phyloP scores from a whole-genome alignment of 1,140 invertebrate species.

The Aleiodes sp. region DNA sequence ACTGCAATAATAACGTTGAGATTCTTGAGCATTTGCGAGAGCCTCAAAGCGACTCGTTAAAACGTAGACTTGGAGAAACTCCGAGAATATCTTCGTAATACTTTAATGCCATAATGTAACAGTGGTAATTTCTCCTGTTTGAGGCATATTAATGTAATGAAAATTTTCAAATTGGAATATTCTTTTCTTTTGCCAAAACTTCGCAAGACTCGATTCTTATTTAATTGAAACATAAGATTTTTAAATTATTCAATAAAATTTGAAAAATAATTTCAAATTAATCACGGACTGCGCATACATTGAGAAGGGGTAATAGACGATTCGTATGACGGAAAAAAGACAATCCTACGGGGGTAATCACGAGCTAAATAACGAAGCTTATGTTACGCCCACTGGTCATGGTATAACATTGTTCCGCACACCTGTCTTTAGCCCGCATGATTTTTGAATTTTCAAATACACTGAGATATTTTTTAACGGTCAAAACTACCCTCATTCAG shows the following conservation, averaged over 20 bases:
- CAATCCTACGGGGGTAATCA: conserved; percentile 43
- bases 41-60: background rate
- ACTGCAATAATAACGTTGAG: background rate
- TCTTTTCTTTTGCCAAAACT: too few relatives aligned
- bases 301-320: too few relatives aligned
- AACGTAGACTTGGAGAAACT: background rate
- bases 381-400: conserved; percentile 52
- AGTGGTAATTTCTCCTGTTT: conserved; percentile 3
- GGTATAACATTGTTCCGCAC: conserved; percentile 45
- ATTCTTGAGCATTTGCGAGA: background rate
- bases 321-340: too few relatives aligned
- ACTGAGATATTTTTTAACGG: conserved; percentile 1
- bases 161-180: too few relatives aligned
- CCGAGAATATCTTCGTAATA: background rate
- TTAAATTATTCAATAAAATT: too few relatives aligned
- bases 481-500: conserved; percentile 53
- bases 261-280: too few relatives aligned
- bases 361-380: background rate
- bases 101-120: background rate
- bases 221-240: too few relatives aligned
- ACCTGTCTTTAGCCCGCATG: conserved; percentile 48
- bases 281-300: too few relatives aligned
- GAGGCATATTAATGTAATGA: too few relatives aligned
- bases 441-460: background rate
- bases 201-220: too few relatives aligned